Evolutionary conservation across 2,113 vertebrate species (phyloP), one percentile per base, ranked within the genome.

Genomic region (Amphiprion ocellaris): DNA sequence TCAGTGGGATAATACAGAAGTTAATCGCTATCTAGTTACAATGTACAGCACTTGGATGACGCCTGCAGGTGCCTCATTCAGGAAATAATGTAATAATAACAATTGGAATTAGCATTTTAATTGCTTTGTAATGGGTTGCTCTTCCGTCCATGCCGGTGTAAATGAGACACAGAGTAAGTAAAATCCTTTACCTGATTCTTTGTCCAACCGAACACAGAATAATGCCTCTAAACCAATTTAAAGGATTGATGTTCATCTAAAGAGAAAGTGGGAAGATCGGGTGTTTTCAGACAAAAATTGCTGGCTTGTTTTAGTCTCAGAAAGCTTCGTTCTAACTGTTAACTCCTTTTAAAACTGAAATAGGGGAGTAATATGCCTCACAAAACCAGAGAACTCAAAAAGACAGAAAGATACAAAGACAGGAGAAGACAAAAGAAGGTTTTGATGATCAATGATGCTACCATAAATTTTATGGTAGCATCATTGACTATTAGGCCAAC

Each of bases 71-170:
- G 58, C 47, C 69, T 49, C 28, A 16, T 80, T 58, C 41, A 58
- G 55, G 62, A 72, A 60, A 65, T 53, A 64, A 68, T 72, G 54
- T 69, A 69, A 79, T 66, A 81, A 84, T 73, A 78, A 79, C 61
- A 79, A 78, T 12, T 28, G 39, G 67, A 80, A 90, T 89, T 80
- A 65, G 56, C 60, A 77, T 85, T 84, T 82, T 78, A 76, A 85
- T 91, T 78, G 58, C 41, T 69, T 49, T 82, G 11, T 63, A 83
- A 77, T 73, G 77, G 26, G 24, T 16, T 60, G 21, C 0, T 44
- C 59, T 33, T 66, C 53, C 4, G 0, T 68, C 77, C 63, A 77
- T 46, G 55, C 3, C 2, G 4, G 2, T 24, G 26, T 14, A 49
- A 75, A 74, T 55, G 52, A 69, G 54, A 76, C 65, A 47, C 0